Conservation (phyloP, 2,797 vertebrate species). For the Myripristis jacobus region DNA sequence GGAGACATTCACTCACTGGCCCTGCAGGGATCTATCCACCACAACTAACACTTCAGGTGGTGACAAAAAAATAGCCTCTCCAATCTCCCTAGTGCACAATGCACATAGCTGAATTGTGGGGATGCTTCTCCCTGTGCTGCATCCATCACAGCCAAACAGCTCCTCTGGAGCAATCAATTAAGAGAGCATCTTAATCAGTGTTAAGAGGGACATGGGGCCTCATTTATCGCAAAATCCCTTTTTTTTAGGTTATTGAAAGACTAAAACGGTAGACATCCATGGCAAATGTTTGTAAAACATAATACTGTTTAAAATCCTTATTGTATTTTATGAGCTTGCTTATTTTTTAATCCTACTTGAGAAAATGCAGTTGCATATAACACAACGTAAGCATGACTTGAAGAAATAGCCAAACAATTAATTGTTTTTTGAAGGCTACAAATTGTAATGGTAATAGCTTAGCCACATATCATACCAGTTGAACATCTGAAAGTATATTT, state of each 20-base stretch:
- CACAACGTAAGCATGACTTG: conserved; percentile 48
- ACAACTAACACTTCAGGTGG: conserved; percentile 56
- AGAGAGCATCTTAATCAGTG: conserved; percentile 62
- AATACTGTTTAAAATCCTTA: neutral
- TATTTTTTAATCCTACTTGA: conserved; percentile 10
- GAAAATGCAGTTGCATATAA: conserved; percentile 19
- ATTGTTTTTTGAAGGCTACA: conserved; percentile 40
- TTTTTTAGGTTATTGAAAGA: conserved; percentile 23
- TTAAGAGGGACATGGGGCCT: conserved; percentile 35
- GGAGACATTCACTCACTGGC: conserved; percentile 68
- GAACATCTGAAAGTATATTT: conserved; percentile 42
- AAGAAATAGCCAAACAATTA: conserved; percentile 27
- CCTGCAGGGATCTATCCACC: conserved; percentile 63
- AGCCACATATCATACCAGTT: conserved; percentile 42
- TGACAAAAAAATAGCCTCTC: conserved; percentile 57
- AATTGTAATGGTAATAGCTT: conserved; percentile 51
- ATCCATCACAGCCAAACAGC: conserved; percentile 64
- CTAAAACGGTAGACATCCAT: neutral
- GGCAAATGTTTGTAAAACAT: conserved; percentile 21
- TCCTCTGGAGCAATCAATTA: conserved; percentile 57
- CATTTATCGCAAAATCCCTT: conserved; percentile 46
- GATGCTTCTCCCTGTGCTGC: conserved; percentile 41
- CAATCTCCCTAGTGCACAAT: conserved; percentile 54
- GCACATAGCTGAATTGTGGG: conserved; percentile 55
- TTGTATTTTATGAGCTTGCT: conserved; percentile 20